These are phyloP conservation scores for Acanthornis magna DNA, from an alignment of 2,797 vertebrate genomes.

Conservation along the genomic window DNA sequence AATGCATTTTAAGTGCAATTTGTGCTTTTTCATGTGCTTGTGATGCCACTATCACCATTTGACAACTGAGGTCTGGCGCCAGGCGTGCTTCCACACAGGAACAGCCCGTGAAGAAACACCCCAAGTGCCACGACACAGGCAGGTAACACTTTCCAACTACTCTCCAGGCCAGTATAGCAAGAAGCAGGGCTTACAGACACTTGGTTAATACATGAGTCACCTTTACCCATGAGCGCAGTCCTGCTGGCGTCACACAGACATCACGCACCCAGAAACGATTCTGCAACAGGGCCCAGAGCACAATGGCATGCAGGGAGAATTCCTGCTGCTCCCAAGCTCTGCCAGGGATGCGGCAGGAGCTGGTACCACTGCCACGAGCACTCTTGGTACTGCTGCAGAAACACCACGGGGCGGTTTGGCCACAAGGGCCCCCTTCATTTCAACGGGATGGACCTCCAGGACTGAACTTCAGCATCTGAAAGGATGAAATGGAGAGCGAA, in stretches of 20 bases:
- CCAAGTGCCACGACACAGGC: not conserved
- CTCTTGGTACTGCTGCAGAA: not conserved
- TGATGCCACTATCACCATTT: not conserved
- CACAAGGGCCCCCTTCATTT: not conserved
- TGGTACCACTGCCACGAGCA: fast-evolving
- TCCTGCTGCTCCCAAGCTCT: not conserved
- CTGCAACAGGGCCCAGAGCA: not conserved
- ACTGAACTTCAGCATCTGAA: not conserved
- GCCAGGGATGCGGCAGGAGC: not conserved
- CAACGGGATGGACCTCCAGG: not conserved
- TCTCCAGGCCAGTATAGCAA: not conserved
- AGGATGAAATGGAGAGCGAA: not conserved
- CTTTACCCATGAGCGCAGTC: not conserved
- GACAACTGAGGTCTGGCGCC: not conserved
- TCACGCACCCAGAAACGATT: not conserved
- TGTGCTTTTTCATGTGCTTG: constrained; percentile 74
- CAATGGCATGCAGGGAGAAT: not conserved
- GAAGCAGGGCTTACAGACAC: not conserved
- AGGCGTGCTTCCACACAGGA: fast-evolving
- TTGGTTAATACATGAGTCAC: fast-evolving
- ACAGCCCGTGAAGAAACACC: not conserved
- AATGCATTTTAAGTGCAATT: constrained; percentile 70
- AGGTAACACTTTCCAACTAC: not conserved
- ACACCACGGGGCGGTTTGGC: fast-evolving
- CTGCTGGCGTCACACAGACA: not conserved